Conservation (phyloP, 1,140 invertebrate genomes). For the Drosophila neocordata region DNA sequence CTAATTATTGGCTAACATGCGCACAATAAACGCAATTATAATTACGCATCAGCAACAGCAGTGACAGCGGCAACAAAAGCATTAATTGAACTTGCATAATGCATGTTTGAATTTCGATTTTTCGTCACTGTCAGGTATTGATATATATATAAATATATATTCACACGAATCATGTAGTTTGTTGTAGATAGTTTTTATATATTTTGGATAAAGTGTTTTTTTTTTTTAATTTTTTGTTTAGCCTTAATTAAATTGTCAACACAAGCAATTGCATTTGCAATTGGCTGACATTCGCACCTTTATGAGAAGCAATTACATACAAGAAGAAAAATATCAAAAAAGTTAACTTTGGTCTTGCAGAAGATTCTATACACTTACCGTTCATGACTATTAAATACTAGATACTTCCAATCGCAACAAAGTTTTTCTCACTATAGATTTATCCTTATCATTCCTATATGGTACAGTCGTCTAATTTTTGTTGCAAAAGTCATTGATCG, state of each 20-base stretch:
- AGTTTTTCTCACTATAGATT: no score
- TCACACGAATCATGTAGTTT: not conserved
- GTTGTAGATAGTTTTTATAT: conserved; percentile 13
- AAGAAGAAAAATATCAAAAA: no score
- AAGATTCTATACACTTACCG: no score
- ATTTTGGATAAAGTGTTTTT: conserved; percentile 19
- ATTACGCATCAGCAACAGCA: conserved; percentile 41
- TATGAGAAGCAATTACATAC: no score
- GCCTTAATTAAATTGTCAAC: conserved; percentile 49
- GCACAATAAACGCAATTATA: conserved; percentile 72
- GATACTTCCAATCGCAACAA: no score
- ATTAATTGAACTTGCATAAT: conserved; percentile 64
- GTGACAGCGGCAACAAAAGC: conserved; percentile 41
- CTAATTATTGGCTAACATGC: conserved; percentile 69
- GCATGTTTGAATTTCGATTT: conserved; percentile 42
- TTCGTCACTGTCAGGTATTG: conserved; percentile 37
- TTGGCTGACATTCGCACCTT: not conserved
- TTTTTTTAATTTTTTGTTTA: conserved; percentile 8
- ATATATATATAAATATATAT: not conserved
- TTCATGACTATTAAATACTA: no score
- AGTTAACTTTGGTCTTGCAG: no score
- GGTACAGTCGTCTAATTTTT: no score
- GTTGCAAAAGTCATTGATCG: no score
- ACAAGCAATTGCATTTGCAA: conserved; percentile 8
- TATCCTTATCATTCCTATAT: no score